These are phyloP conservation scores for Elachura formosa DNA, from an alignment of 2,113 vertebrate genomes.

Conservation along the genomic window DNA sequence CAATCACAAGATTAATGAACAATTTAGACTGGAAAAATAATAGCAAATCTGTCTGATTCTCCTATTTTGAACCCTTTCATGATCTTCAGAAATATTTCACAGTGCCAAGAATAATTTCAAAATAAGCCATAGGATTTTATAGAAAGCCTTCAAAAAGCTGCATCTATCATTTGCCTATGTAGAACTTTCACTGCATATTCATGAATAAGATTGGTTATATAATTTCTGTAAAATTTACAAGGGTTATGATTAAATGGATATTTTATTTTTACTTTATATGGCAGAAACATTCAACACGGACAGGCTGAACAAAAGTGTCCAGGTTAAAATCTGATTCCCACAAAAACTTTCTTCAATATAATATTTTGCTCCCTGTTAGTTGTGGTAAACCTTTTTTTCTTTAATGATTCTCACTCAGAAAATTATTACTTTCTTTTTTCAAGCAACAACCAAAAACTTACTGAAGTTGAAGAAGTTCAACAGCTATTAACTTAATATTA, in stretches of 20 bases:
- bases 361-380: not conserved
- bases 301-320: not conserved
- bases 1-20: constrained; percentile 32
- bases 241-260: not conserved
- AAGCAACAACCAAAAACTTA: not conserved
- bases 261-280: not conserved
- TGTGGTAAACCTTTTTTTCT: not conserved
- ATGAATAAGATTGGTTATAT: not conserved
- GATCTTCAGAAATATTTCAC: constrained; percentile 28
- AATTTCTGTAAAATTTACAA: not conserved
- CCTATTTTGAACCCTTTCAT: constrained; percentile 38
- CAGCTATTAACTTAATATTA: not conserved
- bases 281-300: not conserved
- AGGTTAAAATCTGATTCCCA: not conserved
- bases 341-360: not conserved
- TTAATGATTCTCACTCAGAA: not conserved
- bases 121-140: not conserved
- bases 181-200: not conserved
- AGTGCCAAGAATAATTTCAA: constrained; percentile 32
- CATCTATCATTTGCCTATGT: constrained; percentile 2
- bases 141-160: not conserved
- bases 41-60: constrained; percentile 42
- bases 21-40: constrained; percentile 36
- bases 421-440: not conserved
- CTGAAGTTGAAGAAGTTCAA: not conserved